Conservation (phyloP, 2,888 invertebrate genomes). For the Synergus japonicus region DNA sequence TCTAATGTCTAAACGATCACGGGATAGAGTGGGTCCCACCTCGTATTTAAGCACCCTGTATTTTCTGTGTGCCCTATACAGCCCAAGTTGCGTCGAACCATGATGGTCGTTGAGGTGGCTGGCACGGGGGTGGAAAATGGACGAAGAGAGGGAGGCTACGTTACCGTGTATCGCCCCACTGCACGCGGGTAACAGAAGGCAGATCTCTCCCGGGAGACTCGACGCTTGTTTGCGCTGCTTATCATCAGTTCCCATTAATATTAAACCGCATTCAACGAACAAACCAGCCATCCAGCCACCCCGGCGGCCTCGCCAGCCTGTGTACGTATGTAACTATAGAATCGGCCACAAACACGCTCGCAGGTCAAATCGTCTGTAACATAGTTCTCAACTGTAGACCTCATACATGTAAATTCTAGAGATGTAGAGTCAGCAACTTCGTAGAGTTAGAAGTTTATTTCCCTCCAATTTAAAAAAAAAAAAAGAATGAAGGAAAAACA, state of each 20-base stretch:
- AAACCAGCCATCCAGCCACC: constrained; percentile 66
- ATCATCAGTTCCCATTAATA: constrained; percentile 78
- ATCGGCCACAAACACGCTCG: constrained; percentile 51
- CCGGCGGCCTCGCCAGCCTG: constrained; percentile 46
- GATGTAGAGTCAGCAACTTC: background rate
- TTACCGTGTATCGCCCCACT: constrained; percentile 67
- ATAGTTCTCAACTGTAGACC: constrained; percentile 21
- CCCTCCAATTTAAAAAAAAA: background rate
- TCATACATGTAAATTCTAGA: background rate
- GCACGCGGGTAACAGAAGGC: constrained; percentile 76
- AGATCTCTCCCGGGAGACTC: constrained; percentile 77
- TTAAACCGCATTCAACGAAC: constrained; percentile 78
- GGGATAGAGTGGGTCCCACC: constrained; percentile 25
- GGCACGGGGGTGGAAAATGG: constrained; percentile 26
- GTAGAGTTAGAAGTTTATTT: background rate
- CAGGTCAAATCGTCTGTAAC: constrained; percentile 54
- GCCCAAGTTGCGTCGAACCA: constrained; percentile 47
- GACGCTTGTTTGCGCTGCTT: constrained; percentile 78
- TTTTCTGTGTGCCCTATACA: constrained; percentile 61
- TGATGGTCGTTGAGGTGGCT: constrained; percentile 49
- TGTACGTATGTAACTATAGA: constrained; percentile 48
- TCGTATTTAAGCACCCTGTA: constrained; percentile 58
- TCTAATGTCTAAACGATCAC: constrained; percentile 49
- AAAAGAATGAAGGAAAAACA: background rate
- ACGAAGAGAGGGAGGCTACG: constrained; percentile 34